phyloP scores from a whole-genome alignment of 2,113 vertebrate genomes.

The Vidua macroura region DNA sequence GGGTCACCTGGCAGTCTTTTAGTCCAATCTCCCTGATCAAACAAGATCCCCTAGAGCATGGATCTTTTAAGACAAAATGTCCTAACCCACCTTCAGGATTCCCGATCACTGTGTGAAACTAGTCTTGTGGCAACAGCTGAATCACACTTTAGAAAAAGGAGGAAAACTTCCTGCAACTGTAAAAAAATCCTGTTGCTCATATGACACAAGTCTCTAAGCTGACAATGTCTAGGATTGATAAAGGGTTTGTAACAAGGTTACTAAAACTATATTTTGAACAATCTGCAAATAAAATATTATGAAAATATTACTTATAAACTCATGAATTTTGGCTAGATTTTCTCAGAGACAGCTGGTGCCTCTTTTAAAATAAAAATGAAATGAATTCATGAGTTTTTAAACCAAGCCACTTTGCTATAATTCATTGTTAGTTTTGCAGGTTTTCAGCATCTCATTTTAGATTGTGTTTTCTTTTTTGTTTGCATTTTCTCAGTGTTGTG shows the following conservation, averaged over 20 bases:
- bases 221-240: neutral
- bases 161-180: neutral
- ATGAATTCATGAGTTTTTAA: neutral
- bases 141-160: neutral
- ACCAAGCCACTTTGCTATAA: neutral
- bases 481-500: neutral
- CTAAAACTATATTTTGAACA: neutral
- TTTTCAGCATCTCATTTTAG: neutral
- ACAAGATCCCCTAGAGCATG: too few species aligned
- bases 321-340: neutral
- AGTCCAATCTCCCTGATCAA: neutral
- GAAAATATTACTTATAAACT: neutral
- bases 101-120: accelerated
- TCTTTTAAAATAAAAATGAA: neutral
- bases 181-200: neutral
- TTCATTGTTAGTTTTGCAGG: neutral
- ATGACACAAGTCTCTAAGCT: neutral
- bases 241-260: neutral
- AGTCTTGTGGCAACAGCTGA: neutral
- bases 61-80: neutral
- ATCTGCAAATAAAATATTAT: neutral
- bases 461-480: neutral
- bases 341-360: neutral
- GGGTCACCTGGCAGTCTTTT: neutral
- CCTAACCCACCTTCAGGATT: accelerated